Percentiles rank a stretch among this genome's conserved stretches.
phyloP scores from a whole-genome alignment of 2,113 vertebrate genomes.

The Aramus guarauna region DNA sequence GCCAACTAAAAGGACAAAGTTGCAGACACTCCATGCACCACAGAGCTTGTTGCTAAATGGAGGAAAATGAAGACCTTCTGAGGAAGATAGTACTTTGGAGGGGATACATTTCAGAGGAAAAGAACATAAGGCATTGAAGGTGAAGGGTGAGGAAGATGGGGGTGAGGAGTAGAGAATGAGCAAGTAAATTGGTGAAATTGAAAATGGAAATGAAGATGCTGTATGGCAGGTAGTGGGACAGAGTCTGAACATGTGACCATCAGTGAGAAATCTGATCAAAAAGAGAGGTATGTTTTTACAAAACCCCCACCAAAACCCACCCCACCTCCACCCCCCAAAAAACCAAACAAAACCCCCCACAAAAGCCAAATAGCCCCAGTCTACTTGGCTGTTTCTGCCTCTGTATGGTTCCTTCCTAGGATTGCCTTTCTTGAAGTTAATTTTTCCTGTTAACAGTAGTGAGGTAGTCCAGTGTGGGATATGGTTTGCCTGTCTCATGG shows the following conservation, averaged over 20 bases:
- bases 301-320: neutral
- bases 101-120: neutral
- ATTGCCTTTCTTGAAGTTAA: neutral
- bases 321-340: too few relatives aligned
- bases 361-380: neutral
- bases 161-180: neutral
- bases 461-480: neutral
- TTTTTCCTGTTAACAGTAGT: neutral
- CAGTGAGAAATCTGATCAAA: neutral
- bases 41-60: neutral
- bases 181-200: neutral
- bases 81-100: neutral
- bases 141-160: neutral
- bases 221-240: neutral
- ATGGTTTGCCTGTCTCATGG: neutral
- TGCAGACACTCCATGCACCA: fast-evolving
- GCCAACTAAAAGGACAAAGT: neutral
- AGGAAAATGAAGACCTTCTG: neutral
- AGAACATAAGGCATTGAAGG: neutral
- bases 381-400: neutral
- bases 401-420: neutral
- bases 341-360: too few relatives aligned
- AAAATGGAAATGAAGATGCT: neutral
- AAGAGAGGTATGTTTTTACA: neutral
- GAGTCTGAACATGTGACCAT: neutral